Base-by-base conservation (phyloP, 2,113 vertebrate genomes). In the Anas platyrhynchos region DNA sequence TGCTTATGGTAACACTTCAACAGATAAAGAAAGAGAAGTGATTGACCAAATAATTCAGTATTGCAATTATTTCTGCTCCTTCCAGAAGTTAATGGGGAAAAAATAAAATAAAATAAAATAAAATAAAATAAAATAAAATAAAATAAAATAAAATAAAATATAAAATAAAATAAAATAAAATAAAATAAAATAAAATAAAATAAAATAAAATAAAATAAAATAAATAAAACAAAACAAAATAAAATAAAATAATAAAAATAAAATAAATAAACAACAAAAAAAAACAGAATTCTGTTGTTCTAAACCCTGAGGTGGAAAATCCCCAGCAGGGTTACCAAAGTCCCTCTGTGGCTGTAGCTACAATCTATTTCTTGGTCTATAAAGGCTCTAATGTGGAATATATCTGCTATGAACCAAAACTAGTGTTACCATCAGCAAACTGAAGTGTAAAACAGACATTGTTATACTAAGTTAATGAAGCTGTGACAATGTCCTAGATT, bases 321-420 rank as follows among this genome's bases (percentile, higher is more conserved):
- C 22, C 52, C 22, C 23, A 59, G 29, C 16, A 67, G 27, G 26
- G 9, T 91, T 74, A 75, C 26, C 31, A 23, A 67, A 81, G 48
- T 31, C 76, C 25, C 26, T 68, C 5, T 7, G 3, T 13, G 6
- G 77, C 83, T 78, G 38, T 48, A 75, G 32, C 38, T 29, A 38
- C 23, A 81, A 88, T 80, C 13, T 73, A 68, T 75, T 78, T 44
- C 63, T 83, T 38, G 29, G 34, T 41, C 52, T 79, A 41, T 56
- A 72, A 83, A 80, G 80, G 9, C 59, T 48, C 31, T 83, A 79
- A 66, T 46, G 41, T 1, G 1, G 88, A 93, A 90, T 74, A 55
- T 29, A 90, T 38, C 25, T 71, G 16, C 46, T 71, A 50, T 71
- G 83, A 92, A 94, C 83, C n/a, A 93, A 88, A 91, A 92, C 0